phyloP scores from a whole-genome alignment of 1,140 invertebrate species.

The Halictus rubicundus region DNA sequence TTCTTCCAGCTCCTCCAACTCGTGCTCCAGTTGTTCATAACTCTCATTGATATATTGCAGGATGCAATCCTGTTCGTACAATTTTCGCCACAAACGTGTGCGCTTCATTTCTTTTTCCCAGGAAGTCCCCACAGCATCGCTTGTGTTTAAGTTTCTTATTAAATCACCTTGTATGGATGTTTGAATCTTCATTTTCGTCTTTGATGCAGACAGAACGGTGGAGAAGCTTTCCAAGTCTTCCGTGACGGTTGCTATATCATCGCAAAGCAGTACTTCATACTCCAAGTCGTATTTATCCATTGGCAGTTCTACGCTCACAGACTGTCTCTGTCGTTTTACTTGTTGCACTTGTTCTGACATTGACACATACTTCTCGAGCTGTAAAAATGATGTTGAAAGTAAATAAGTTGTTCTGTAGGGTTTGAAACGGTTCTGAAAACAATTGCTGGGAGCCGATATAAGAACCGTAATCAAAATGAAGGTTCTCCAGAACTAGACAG shows the following conservation, averaged over 20 bases:
- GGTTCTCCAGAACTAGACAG: too few relatives aligned
- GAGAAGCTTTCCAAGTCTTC: slow-evolving; percentile 10
- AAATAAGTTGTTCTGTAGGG: neutral
- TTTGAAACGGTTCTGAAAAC: too few relatives aligned
- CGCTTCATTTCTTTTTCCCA: slow-evolving; percentile 75
- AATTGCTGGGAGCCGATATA: too few relatives aligned
- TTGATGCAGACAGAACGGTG: slow-evolving; percentile 5
- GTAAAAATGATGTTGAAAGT: neutral
- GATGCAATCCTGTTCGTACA: slow-evolving; percentile 85
- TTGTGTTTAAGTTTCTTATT: slow-evolving; percentile 24
- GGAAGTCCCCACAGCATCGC: slow-evolving; percentile 59
- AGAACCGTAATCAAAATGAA: too few relatives aligned
- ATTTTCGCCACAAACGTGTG: slow-evolving; percentile 69
- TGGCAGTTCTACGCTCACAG: slow-evolving; percentile 33
- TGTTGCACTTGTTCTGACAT: slow-evolving; percentile 63
- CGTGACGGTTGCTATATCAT: slow-evolving; percentile 39
- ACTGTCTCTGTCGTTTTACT: slow-evolving; percentile 54
- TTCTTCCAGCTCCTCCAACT: slow-evolving; percentile 83
- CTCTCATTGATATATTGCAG: slow-evolving; percentile 82
- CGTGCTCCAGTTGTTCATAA: slow-evolving; percentile 85
- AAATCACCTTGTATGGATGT: slow-evolving; percentile 4
- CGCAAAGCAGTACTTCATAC: slow-evolving; percentile 69
- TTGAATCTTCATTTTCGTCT: slow-evolving; percentile 25
- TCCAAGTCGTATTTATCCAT: slow-evolving; percentile 65
- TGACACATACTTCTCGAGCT: slow-evolving; percentile 69